Evolutionary conservation across 2,888 invertebrate genomes (phyloP), one percentile per base, ranked within the genome.

Genomic region (Hedychridium roseum): DNA sequence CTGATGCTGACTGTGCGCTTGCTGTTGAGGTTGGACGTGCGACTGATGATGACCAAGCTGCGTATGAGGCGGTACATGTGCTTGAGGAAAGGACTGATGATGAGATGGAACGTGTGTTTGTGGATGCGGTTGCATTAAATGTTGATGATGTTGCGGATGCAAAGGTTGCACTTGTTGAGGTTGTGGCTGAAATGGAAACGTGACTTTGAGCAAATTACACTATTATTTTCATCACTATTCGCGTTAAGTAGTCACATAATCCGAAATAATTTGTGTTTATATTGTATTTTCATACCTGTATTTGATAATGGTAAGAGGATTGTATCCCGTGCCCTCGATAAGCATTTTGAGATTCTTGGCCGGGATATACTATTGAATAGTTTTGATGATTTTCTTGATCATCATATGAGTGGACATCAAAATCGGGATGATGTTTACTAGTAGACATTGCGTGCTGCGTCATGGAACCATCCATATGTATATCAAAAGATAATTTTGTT

Each of bases 381-480:
- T 65, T 70, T 12, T 70, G 71, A 49, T 74, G 76, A 54, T 79
- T 79, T 18, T 79, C 78, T 46, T 78, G 78, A 51, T 78, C 78
- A 20, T 76, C 71, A 34, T 73, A 78, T 6, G 65, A 37, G 17
- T 68, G 73, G 18, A 76, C 39, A 43, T 59, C 67, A 26, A 70
- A 78, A 18, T 59, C 57, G 1, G 64, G 55, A 52, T 71, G 71
- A 23, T 73, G 66, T 18, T 71, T 72, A 6, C 52, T 67, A 2
- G 59, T 71, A 26, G 69, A 64, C 40, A 76, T 70, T 2, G 68
- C 76, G 2, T 78, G 75, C 39, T 78, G 78, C 1, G 78, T 79
- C 76, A 79, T 78, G 1, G 77, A 73, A 51, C 78, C 71, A 35
- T 79, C 78, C 74, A 78, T 74, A 44, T 79, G 78, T 48, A 79